phyloP scores from a whole-genome alignment of 2,888 invertebrate species.

The Diarsia brunnea region DNA sequence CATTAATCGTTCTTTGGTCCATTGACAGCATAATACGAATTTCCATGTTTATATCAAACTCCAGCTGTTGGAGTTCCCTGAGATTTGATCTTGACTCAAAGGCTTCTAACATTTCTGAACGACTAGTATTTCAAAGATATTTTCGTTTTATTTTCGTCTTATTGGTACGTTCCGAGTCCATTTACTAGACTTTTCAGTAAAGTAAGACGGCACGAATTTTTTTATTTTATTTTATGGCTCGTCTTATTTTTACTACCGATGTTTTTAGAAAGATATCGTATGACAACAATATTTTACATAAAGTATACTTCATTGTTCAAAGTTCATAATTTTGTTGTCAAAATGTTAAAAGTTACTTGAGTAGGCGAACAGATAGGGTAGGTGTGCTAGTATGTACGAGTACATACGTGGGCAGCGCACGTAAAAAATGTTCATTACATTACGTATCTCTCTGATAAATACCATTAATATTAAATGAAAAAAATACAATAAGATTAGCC shows the following conservation, averaged over 20 bases:
- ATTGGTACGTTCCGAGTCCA: slow-evolving; percentile 19
- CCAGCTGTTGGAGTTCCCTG: slow-evolving; percentile 18
- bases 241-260: slow-evolving; percentile 23
- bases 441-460: not conserved
- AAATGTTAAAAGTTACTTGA: slow-evolving; percentile 4
- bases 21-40: slow-evolving; percentile 29
- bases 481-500: not conserved
- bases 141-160: slow-evolving; percentile 40
- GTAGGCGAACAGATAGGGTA: not conserved
- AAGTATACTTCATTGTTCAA: slow-evolving; percentile 9
- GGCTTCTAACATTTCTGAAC: slow-evolving; percentile 28
- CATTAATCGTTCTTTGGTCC: not conserved
- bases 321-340: not conserved
- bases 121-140: slow-evolving; percentile 47
- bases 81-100: slow-evolving; percentile 42
- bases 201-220: slow-evolving; percentile 23
- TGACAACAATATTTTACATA: slow-evolving; percentile 11
- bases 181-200: slow-evolving; percentile 22
- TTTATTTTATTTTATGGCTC: slow-evolving; percentile 34
- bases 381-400: not conserved
- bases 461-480: not conserved
- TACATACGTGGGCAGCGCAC: not conserved
- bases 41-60: slow-evolving; percentile 29
- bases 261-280: slow-evolving; percentile 8
- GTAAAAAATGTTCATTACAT: not conserved